Evolutionary conservation across 2,113 vertebrate species (phyloP).

Genomic region (Taurulus bubalis): DNA sequence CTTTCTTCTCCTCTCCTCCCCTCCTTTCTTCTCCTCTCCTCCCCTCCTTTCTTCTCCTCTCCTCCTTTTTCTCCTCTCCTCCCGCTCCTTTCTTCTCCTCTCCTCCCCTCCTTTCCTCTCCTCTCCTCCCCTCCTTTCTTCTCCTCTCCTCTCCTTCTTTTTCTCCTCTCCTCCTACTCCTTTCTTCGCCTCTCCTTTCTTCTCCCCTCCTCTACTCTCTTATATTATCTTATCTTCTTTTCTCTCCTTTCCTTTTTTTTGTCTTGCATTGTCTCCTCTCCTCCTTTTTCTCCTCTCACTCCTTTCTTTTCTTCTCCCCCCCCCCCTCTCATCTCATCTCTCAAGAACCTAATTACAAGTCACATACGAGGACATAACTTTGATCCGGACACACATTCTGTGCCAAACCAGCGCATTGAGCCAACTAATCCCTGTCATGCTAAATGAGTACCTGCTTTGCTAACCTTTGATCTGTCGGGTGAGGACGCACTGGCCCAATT

Average conservation of each 20-base stretch:
- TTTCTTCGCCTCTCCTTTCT: not conserved
- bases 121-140: too few species aligned
- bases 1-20: too few species aligned
- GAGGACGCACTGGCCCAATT: slow-evolving; percentile 62
- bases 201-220: not conserved
- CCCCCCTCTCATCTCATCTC: slow-evolving; percentile 16
- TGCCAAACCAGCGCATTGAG: slow-evolving; percentile 41
- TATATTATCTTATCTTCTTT: not conserved
- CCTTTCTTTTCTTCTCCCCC: slow-evolving; percentile 6
- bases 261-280: not conserved
- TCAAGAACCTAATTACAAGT: slow-evolving; percentile 47
- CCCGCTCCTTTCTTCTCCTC: not conserved
- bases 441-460: slow-evolving; percentile 73
- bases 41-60: slow-evolving; percentile 14
- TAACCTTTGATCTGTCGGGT: slow-evolving; percentile 77
- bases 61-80: not conserved
- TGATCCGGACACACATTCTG: slow-evolving; percentile 54
- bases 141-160: too few species aligned
- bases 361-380: slow-evolving; percentile 53
- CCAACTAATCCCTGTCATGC: slow-evolving; percentile 70
- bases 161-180: too few species aligned
- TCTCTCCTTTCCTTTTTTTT: not conserved
- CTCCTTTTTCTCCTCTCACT: not conserved
- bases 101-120: not conserved
- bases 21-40: not conserved